phyloP scores from a whole-genome alignment of 2,113 vertebrate genomes.

The Aleadryas rufinucha region DNA sequence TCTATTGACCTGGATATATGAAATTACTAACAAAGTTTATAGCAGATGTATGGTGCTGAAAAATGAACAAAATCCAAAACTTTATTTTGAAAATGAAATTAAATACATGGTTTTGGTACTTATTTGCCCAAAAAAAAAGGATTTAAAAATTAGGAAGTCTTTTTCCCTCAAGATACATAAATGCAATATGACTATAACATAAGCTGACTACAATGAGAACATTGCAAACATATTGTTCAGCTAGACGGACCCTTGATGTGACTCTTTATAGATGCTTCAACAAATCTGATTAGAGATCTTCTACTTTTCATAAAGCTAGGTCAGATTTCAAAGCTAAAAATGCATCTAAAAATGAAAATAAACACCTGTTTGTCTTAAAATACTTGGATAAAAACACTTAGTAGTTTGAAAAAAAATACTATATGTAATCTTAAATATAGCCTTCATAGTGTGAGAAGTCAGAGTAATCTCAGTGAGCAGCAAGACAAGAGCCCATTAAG shows the following conservation, averaged over 20 bases:
- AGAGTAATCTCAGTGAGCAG: background rate
- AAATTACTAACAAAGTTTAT: background rate
- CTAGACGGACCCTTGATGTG: background rate
- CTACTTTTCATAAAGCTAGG: background rate
- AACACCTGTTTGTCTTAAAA: background rate
- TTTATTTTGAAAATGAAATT: background rate
- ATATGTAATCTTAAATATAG: background rate
- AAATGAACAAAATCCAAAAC: background rate
- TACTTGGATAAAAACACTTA: background rate
- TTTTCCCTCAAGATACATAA: background rate
- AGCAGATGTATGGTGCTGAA: background rate
- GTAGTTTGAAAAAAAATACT: background rate
- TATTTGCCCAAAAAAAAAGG: background rate
- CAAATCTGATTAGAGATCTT: background rate
- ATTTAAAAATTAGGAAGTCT: background rate
- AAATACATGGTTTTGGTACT: background rate
- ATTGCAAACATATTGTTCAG: background rate
- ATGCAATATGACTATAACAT: background rate
- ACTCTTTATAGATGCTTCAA: background rate
- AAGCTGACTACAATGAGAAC: background rate
- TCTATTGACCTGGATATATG: background rate
- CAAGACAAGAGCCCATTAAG: background rate
- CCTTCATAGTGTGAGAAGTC: background rate
- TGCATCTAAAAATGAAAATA: background rate
- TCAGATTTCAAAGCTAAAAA: background rate